Evolutionary conservation across 2,113 vertebrate genomes (phyloP).

Genomic region (Piprites chloris): DNA sequence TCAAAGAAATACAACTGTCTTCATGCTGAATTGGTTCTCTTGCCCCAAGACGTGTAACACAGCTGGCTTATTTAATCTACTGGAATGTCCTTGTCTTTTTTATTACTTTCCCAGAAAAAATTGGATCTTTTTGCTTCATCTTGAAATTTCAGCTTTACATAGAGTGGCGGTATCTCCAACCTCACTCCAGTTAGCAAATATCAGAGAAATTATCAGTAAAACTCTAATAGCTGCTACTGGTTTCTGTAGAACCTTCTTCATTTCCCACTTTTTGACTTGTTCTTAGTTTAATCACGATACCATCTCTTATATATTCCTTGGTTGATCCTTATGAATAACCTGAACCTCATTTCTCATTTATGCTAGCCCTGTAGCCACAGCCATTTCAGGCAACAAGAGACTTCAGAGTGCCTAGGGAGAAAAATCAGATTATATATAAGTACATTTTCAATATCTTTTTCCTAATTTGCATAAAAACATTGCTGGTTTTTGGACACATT

Average conservation of each 20-base stretch:
- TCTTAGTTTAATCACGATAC: background rate
- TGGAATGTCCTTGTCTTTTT: background rate
- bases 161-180: background rate
- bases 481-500: background rate
- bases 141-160: background rate
- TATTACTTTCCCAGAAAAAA: background rate
- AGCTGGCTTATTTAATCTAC: background rate
- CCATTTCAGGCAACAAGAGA: background rate
- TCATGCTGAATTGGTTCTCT: background rate
- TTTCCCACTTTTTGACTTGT: background rate
- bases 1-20: background rate
- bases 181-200: background rate
- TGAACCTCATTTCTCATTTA: background rate
- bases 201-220: background rate
- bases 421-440: background rate
- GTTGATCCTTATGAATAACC: background rate
- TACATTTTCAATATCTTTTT: background rate
- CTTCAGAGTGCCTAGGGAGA: background rate
- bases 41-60: background rate
- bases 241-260: background rate
- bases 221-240: background rate
- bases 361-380: background rate
- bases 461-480: background rate
- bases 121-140: background rate
- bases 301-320: background rate